Conservation (phyloP, 2,888 invertebrate species). For the Leuctra nigra region DNA sequence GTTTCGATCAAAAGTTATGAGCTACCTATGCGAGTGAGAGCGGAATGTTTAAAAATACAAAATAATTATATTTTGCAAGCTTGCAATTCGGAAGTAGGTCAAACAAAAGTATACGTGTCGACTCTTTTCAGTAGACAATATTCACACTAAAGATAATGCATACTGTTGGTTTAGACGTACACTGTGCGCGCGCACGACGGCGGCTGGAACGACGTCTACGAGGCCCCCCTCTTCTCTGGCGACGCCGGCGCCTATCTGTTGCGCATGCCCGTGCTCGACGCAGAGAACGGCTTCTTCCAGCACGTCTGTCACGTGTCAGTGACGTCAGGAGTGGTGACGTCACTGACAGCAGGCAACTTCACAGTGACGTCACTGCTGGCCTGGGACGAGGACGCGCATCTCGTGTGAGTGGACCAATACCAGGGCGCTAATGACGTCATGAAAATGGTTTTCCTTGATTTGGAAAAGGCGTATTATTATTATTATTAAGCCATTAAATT, state of each 20-base stretch:
- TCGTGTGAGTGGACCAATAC: conserved; percentile 53
- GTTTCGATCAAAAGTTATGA: too few species aligned
- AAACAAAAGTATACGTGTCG: background rate
- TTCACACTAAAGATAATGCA: too few species aligned
- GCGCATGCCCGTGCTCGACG: conserved; percentile 47
- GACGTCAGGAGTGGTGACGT: conserved; percentile 39
- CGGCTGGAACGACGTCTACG: conserved; percentile 38
- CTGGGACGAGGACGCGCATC: conserved; percentile 66
- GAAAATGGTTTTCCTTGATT: too few species aligned
- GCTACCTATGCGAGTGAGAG: too few species aligned
- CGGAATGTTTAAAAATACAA: too few species aligned
- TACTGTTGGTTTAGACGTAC: too few species aligned
- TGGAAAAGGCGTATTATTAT: too few species aligned
- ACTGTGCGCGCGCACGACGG: conserved; percentile 34
- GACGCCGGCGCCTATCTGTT: conserved; percentile 43
- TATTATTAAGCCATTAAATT: too few species aligned
- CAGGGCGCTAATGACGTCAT: too few species aligned
- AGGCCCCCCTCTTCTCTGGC: conserved; percentile 39
- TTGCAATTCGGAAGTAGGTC: background rate
- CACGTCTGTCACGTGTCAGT: conserved; percentile 42
- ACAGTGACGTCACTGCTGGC: conserved; percentile 67
- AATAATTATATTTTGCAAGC: too few species aligned
- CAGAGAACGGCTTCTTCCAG: conserved; percentile 49
- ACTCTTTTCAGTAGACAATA: too few species aligned
- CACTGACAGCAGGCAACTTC: conserved; percentile 65